Base-by-base conservation (phyloP, 1,140 invertebrate species). In the Anoplophora glabripennis region DNA sequence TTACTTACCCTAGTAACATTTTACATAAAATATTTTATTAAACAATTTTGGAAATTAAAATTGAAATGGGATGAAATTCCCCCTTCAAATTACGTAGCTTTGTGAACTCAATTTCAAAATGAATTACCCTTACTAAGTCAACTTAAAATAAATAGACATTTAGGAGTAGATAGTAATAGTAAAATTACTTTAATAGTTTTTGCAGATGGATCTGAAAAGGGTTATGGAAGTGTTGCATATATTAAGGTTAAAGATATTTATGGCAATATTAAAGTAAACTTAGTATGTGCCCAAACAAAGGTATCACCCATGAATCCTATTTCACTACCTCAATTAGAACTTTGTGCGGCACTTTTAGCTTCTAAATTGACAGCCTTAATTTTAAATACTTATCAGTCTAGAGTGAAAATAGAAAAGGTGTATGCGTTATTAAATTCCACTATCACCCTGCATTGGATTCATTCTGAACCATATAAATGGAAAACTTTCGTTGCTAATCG, bases 211-310 rank as follows among this genome's bases (percentile, higher is more conserved):
- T 28, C 21, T 28, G 21, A 28, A 28, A 28, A 28, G 21, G 21
- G 21, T 28, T 28, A 28, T 28, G 21, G 21, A 3, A 28, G 21
- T 28, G 21, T 28, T 3, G 21, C 21, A 28, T 28, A 28, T 28
- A 28, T 28, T 28, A 28, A 5, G 5, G 21, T 28, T 28, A 28
- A 28, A 28, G 21, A 28, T 28, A 28, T 28, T 28, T 28, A 28
- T 28, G 21, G 5, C 21, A 28, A 28, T 28, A 5, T 28, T 28
- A 28, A 28, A 28, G 21, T 28, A 28, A 51, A 21, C 38, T 45
- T 38, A 40, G 42, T 63, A 38, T 48, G 49, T 45, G 40, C 33
- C 9, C 63, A 66, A 41, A 51, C 64, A 21, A 59, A 58, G 36
- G 60, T 66, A 2, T 37, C 56, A 8, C 56, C 61, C 12, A 11